Base-by-base conservation (phyloP, 2,888 invertebrate genomes). In the Tubulanus polymorphus region DNA sequence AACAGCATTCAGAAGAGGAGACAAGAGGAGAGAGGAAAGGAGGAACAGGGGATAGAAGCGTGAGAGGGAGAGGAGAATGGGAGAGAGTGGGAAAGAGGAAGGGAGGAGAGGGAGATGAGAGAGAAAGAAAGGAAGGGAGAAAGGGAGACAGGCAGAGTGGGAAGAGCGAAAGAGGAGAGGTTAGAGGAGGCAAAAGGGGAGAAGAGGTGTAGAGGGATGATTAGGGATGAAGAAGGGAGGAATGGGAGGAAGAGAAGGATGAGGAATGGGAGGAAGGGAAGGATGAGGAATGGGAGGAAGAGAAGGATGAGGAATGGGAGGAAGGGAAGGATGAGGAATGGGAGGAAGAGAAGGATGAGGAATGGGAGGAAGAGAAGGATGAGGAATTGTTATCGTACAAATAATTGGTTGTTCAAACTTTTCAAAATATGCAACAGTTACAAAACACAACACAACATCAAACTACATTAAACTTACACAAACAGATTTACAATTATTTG, bases 291-390 rank as follows among this genome's bases (percentile, higher is more conserved):
- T 65, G 62, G 37, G 68, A 71, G 53, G 62, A 54, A 37, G 59
- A 64, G 48, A 60, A 67, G 41, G 71, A 71, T 37, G 58, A 60
- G 6, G 69, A 71, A 47, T 60, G 64, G 23, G 55, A 56, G 25
- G 63, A 61, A 20, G 67, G 67, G 56, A 48, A 63, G 46, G 69
- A 69, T 30, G 64, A 67, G 41, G 73, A 73, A 37, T 48, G 56
- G 18, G 67, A 68, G 47, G 62, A 67, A 35, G 62, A 62, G 41
- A 64, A 65, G 28, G 58, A n/a, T n/a, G n/a, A n/a, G n/a, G n/a
- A n/a, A n/a, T n/a, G n/a, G n/a, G n/a, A n/a, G n/a, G n/a, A n/a
- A n/a, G n/a, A n/a, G n/a, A n/a, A n/a, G n/a, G n/a, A n/a, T n/a
- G n/a, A n/a, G n/a, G n/a, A n/a, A n/a, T n/a, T n/a, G n/a, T n/a